phyloP scores from a whole-genome alignment of 1,140 invertebrate species.

The Solen grandis region DNA sequence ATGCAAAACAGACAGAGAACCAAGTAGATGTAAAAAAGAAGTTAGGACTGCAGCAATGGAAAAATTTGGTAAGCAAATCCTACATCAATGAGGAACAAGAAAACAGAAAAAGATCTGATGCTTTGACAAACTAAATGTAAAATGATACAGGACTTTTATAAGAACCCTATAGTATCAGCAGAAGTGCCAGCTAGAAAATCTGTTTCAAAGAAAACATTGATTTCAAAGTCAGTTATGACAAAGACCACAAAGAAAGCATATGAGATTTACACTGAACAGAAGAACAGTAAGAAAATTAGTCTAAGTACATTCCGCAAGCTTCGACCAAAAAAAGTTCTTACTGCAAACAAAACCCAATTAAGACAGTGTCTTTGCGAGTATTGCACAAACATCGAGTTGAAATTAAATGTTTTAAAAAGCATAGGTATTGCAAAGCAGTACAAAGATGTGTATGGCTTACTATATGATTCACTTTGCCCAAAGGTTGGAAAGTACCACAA shows the following conservation, averaged over 20 bases:
- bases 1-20: slow-evolving; percentile 3
- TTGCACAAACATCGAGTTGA: neutral
- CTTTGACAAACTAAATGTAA: slow-evolving; percentile 17
- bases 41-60: no score
- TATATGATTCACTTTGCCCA: neutral
- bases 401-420: neutral
- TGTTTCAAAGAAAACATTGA: no score
- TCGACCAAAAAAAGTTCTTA: neutral
- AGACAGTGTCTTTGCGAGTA: slow-evolving; percentile 11
- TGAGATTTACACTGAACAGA: no score
- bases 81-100: no score
- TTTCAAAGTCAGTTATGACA: no score
- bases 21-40: no score
- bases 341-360: neutral
- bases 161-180: neutral
- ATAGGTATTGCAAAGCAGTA: neutral
- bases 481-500: neutral
- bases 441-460: neutral
- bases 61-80: no score
- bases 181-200: no score
- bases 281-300: no score
- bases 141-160: slow-evolving; percentile 13
- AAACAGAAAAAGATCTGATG: no score
- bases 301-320: neutral
- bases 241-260: no score